Evolutionary conservation across 2,113 vertebrate genomes (phyloP), one percentile per base, ranked within the genome.

Genomic region (Leucoraja erinaceus): DNA sequence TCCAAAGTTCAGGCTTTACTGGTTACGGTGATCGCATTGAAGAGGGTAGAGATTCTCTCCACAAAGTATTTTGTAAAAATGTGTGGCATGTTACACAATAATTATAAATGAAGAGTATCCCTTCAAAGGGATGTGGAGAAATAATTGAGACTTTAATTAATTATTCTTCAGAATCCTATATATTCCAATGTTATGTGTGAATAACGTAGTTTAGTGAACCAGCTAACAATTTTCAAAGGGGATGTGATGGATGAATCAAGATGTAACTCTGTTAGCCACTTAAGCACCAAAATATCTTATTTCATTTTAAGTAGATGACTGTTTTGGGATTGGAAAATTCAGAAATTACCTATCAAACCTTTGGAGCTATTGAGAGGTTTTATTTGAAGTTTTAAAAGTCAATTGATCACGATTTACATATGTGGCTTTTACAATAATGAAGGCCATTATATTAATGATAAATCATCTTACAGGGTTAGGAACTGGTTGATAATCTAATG

Each of bases 371-470:
- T 5, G 54, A 88, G 83, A 61, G 83, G 11, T 4, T 63, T 88
- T 20, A 88, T 56, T 88, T 63, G 28, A 88, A 88, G 16, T n/a
- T 88, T 88, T 88, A 63, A 88, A 63, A 88, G 59, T 10, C 28
- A 63, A n/a, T 63, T 86, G 56, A n/a, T 31, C 14, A 66, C 7
- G 54, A 47, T 81, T 5, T 63, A n/a, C 59, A 88, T 88, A n/a
- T n/a, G 14, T 20, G 38, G 9, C 54, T 86, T 79, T 81, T n/a
- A 59, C 63, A 4, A 7, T 66, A 33, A 88, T 33, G 14, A 90
- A 90, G 31, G 31, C 54, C 25, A 83, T 59, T 56, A 61, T 61
- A 31, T 31, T n/a, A 91, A 91, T 28, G 66, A 38, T 18, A 47
- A 91, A 91, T 31, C 25, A 72, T 4, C 68, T 74, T 70, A 20